Evolutionary conservation across 2,113 vertebrate species (phyloP), one percentile per base, ranked within the genome.

Genomic region (Castor canadensis): DNA sequence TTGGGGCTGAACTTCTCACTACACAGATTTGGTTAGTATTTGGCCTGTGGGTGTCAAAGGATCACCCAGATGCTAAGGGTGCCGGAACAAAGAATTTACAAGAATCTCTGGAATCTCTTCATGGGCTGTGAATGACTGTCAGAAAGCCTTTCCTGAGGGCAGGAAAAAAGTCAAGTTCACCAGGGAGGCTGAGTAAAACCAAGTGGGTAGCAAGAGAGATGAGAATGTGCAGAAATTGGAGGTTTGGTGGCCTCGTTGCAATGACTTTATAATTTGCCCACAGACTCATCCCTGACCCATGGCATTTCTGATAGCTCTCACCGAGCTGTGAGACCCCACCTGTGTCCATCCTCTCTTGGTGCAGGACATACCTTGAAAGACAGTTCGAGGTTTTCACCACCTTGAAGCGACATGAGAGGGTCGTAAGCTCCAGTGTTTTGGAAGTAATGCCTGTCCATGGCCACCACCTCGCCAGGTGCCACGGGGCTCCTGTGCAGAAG

Each of bases 341-440:
- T 32, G 0, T 3, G 82, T 43, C n/a, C n/a, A n/a, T n/a, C 71
- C 91, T 60, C 35, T 45, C 35, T 9, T 28, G 67, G 20, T 43
- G 16, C 20, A 26, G 40, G 77, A 67, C 97, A 97, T 99, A 99
- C 99, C 98, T 98, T 98, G 97, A 99, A 98, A 82, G 99, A 99
- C 64, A 99, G 97, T 96, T 99, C 99, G 71, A 99, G 97, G 97
- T 99, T 99, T 97, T 99, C 99, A 0, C 95, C 98, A 52, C 99
- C 99, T 98, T 95, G 98, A 10, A 97, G 95, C 69, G 98, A 98
- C 99, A 99, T 98, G 94, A 98, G 99, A 35, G 98, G 98, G 96
- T 99, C 99, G 43, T 99, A 99, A 11, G 98, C 99, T 82, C 99
- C 99, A 40, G 98, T 98, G 95, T 99, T 99, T 95, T 99, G 99